phyloP scores from a whole-genome alignment of 2,888 invertebrate genomes.

The Caradrina clavipalpis region DNA sequence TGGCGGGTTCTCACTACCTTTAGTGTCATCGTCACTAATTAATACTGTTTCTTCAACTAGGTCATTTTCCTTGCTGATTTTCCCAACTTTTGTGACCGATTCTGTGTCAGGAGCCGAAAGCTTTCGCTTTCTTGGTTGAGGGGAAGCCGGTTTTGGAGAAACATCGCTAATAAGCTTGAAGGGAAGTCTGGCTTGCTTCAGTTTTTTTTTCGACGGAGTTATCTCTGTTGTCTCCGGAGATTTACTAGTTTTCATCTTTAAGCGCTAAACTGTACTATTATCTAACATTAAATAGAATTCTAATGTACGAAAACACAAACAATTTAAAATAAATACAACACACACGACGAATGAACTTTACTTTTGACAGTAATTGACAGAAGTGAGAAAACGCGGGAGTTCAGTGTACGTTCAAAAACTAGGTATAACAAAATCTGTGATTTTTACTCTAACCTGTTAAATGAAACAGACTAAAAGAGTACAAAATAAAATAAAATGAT shows the following conservation, averaged over 20 bases:
- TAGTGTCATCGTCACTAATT: slow-evolving; percentile 85
- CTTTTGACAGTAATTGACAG: slow-evolving; percentile 70
- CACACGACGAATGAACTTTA: slow-evolving; percentile 74
- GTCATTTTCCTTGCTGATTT: slow-evolving; percentile 83
- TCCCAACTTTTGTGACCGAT: slow-evolving; percentile 81
- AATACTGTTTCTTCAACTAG: slow-evolving; percentile 74
- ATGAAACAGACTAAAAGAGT: not conserved
- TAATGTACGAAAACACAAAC: slow-evolving; percentile 38
- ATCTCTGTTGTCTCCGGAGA: slow-evolving; percentile 80
- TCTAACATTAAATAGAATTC: slow-evolving; percentile 56
- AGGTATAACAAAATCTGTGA: not conserved
- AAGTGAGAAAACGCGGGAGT: slow-evolving; percentile 82
- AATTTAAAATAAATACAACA: slow-evolving; percentile 65
- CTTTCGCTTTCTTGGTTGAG: slow-evolving; percentile 85
- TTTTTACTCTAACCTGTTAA: too few relatives aligned
- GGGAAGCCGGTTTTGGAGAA: slow-evolving; percentile 76
- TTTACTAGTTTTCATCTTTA: slow-evolving; percentile 84
- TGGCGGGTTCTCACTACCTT: slow-evolving; percentile 65
- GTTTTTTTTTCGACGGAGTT: slow-evolving; percentile 90
- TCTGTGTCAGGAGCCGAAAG: slow-evolving; percentile 81
- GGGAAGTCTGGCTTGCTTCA: slow-evolving; percentile 92
- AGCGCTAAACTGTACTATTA: slow-evolving; percentile 44
- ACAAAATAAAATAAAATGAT: not conserved
- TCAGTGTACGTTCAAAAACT: slow-evolving; percentile 57
- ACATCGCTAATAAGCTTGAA: slow-evolving; percentile 90